Evolutionary conservation across 2,113 vertebrate species (phyloP).

Genomic region (Clarias gariepinus): DNA sequence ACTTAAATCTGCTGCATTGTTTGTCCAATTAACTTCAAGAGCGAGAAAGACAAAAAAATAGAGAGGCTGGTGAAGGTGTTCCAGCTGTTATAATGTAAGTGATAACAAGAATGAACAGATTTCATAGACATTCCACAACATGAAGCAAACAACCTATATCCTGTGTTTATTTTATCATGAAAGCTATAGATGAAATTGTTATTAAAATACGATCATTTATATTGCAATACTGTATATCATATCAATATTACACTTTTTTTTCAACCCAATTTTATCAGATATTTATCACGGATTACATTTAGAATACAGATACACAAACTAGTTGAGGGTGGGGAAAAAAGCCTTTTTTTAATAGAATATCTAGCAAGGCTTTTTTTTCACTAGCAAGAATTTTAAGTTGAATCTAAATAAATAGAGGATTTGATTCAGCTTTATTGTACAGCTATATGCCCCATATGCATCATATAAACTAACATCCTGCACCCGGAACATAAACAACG

Average conservation of each 20-base stretch:
- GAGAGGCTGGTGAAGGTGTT: neutral
- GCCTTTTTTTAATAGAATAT: neutral
- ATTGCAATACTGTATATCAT: neutral
- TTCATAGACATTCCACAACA: neutral
- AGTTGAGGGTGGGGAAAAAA: neutral
- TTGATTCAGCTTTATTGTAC: neutral
- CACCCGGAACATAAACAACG: neutral
- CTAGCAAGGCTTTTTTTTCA: neutral
- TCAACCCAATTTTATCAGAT: neutral
- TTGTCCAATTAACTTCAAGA: neutral
- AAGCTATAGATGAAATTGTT: neutral
- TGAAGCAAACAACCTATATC: neutral
- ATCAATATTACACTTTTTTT: neutral
- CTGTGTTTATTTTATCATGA: neutral
- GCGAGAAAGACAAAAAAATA: too few species aligned
- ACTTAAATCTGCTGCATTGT: neutral
- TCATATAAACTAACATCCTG: neutral
- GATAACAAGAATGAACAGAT: neutral
- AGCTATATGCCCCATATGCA: neutral
- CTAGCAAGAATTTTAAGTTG: neutral
- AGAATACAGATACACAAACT: neutral
- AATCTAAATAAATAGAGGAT: neutral
- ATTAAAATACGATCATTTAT: neutral
- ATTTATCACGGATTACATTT: neutral
- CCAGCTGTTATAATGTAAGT: neutral